Conservation (phyloP, 2,888 invertebrate species). For the Drosophila niveifrons region DNA sequence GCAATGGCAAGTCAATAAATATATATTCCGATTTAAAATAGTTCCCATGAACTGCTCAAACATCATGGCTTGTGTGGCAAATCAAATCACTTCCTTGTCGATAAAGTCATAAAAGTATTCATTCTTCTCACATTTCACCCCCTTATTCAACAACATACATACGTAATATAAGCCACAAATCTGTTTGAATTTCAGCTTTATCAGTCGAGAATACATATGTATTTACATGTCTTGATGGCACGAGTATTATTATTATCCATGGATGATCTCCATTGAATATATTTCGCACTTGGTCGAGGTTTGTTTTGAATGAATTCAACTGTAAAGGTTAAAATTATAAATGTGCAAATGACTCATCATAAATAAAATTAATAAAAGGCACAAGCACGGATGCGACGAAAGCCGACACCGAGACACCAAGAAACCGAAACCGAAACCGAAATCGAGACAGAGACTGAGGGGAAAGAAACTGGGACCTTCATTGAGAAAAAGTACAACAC, state of each 20-base stretch:
- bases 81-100: background rate
- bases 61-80: background rate
- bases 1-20: background rate
- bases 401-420: constrained; percentile 25
- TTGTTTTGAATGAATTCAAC: constrained; percentile 82
- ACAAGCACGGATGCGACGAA: constrained; percentile 48
- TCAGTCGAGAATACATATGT: constrained; percentile 32
- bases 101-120: constrained; percentile 25
- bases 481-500: constrained; percentile 84
- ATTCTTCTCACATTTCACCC: background rate
- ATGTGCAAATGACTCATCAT: constrained; percentile 85
- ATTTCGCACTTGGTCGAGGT: constrained; percentile 42
- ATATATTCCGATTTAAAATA: background rate
- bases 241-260: constrained; percentile 36
- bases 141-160: background rate
- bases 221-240: constrained; percentile 12
- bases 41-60: background rate
- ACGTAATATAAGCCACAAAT: constrained; percentile 12
- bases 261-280: constrained; percentile 41
- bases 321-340: constrained; percentile 84
- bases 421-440: constrained; percentile 30
- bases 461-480: constrained; percentile 61
- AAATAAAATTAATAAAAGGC: constrained; percentile 84
- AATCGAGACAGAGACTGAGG: constrained; percentile 15
- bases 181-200: constrained; percentile 20